Conservation (phyloP, 2,797 vertebrate species). For the Prionace glauca region DNA sequence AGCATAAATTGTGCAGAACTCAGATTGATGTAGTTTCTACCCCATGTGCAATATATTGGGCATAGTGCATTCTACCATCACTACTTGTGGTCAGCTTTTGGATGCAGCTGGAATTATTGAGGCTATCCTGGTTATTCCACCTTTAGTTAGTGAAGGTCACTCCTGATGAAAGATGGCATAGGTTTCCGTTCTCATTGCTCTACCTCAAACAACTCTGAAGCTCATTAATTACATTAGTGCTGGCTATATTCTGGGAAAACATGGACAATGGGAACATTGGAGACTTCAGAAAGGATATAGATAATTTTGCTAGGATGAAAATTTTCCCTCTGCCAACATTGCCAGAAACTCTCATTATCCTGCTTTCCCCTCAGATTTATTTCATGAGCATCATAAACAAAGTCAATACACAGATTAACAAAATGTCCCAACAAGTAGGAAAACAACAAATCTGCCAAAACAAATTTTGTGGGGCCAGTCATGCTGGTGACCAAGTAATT, state of each 20-base stretch:
- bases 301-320: neutral
- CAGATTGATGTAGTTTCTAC: neutral
- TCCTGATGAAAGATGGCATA: neutral
- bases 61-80: neutral
- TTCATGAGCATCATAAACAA: neutral
- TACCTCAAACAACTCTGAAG: too few relatives aligned
- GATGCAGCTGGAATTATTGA: neutral
- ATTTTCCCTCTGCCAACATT: neutral
- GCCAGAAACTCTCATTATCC: neutral
- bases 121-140: neutral
- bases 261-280: neutral
- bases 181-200: neutral
- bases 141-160: neutral
- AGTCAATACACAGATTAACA: neutral
- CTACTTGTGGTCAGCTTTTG: neutral
- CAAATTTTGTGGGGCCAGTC: neutral
- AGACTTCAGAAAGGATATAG: neutral
- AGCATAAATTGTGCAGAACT: neutral
- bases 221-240: neutral
- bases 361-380: neutral
- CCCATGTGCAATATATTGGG: neutral
- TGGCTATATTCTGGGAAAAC: neutral
- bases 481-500: neutral
- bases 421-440: neutral
- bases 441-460: neutral